These are phyloP conservation scores for Drosophila monieri DNA, from an alignment of 2,888 invertebrate species.

Conservation along the genomic window DNA sequence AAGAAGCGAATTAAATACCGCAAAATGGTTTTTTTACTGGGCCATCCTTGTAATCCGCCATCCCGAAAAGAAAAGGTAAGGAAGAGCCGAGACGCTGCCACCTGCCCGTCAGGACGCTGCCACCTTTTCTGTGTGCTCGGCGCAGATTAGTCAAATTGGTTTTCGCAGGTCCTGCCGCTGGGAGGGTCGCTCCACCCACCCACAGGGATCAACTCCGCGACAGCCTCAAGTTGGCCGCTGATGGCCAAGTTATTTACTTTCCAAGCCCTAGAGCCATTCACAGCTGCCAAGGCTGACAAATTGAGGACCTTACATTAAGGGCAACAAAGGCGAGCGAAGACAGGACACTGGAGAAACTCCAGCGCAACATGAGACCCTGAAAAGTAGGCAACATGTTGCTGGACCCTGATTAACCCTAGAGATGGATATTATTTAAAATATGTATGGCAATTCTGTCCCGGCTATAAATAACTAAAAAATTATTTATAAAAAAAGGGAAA, in stretches of 20 bases:
- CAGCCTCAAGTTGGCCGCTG: constrained; percentile 30
- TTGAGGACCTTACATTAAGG: constrained; percentile 27
- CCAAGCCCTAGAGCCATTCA: constrained; percentile 21
- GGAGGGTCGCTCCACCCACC: constrained; percentile 3
- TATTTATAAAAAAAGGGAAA: background rate
- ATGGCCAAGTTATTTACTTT: constrained; percentile 47
- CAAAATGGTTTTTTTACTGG: constrained; percentile 27
- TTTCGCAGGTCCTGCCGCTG: constrained; percentile 25
- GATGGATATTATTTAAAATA: background rate
- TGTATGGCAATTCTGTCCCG: background rate
- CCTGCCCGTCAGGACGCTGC: constrained; percentile 11
- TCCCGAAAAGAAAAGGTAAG: constrained; percentile 26
- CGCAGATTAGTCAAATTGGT: constrained; percentile 68
- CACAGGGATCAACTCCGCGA: constrained; percentile 3
- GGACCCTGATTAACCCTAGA: constrained; percentile 10
- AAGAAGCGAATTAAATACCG: constrained; percentile 38
- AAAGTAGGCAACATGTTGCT: constrained; percentile 15
- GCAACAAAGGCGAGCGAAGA: constrained; percentile 1
- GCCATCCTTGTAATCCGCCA: constrained; percentile 45
- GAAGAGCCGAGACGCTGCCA: constrained; percentile 27
- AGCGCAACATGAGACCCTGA: background rate
- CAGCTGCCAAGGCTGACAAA: constrained; percentile 28
- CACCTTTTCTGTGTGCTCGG: constrained; percentile 15
- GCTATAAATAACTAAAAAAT: too few species aligned
- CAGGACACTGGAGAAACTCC: background rate